A percentile compares a stretch with the other conserved stretches of the same genome.
phyloP scores from a whole-genome alignment of 2,113 vertebrate genomes.

The Trogon melanurus region DNA sequence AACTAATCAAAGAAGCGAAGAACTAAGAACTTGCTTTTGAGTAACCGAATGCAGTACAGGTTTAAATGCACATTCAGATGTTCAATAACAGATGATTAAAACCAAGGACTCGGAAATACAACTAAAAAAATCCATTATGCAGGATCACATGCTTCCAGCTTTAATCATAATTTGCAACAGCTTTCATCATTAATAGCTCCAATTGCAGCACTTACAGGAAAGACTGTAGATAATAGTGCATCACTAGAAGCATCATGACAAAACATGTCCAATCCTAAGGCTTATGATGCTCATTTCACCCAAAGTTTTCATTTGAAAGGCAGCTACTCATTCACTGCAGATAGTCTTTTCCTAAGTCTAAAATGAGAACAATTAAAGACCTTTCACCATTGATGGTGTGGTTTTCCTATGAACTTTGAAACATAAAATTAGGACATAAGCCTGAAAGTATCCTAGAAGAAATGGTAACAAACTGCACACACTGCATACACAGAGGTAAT shows the following conservation, averaged over 20 bases:
- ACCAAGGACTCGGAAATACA: not conserved
- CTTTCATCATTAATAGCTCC: not conserved
- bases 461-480: not conserved
- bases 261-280: not conserved
- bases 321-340: not conserved
- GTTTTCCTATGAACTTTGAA: not conserved
- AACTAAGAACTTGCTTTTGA: not conserved
- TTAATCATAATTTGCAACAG: not conserved
- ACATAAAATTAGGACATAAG: not conserved
- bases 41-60: not conserved
- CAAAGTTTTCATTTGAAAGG: constrained; percentile 4
- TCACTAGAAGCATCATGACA: not conserved
- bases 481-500: not conserved
- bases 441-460: not conserved
- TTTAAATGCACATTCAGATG: not conserved
- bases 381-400: not conserved
- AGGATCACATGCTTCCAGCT: not conserved
- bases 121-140: not conserved
- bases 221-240: not conserved
- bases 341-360: not conserved
- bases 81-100: not conserved
- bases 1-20: not conserved
- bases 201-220: not conserved
- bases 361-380: not conserved
- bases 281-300: not conserved